These are phyloP conservation scores for Leptobrachium leishanense DNA, from an alignment of 2,113 vertebrate species.

Conservation along the genomic window DNA sequence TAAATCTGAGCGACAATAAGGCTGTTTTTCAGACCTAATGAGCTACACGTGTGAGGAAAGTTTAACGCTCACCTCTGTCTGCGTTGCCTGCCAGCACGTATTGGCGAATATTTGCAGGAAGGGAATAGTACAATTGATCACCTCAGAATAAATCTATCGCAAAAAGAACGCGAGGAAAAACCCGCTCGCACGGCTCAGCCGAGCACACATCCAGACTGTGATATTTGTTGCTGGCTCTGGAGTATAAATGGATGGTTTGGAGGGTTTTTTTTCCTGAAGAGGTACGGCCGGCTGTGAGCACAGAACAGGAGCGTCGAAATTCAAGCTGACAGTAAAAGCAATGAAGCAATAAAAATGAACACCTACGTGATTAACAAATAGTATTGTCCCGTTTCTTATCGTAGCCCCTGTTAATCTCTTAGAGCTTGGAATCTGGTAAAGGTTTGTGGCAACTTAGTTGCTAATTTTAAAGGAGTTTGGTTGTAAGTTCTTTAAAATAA, in stretches of 20 bases:
- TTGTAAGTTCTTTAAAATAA: no score
- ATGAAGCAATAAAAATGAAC: constrained; percentile 11
- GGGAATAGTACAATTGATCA: constrained; percentile 32
- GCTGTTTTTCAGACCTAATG: constrained; percentile 20
- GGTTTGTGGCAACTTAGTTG: no score
- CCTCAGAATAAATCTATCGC: constrained; percentile 22
- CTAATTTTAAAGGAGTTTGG: no score
- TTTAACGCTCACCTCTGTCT: constrained; percentile 1
- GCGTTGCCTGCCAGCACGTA: constrained; percentile 5
- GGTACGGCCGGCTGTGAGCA: not conserved
- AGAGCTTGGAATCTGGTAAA: not conserved
- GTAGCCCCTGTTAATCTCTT: not conserved
- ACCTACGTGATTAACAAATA: not conserved
- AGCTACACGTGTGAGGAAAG: constrained; percentile 32
- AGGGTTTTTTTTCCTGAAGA: constrained; percentile 4
- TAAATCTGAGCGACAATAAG: constrained; percentile 27
- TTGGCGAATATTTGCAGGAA: constrained; percentile 23
- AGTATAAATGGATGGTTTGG: constrained; percentile 31
- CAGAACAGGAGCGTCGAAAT: constrained; percentile 16
- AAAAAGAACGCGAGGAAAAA: constrained; percentile 7
- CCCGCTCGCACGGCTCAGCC: constrained; percentile 1
- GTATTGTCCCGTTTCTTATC: not conserved
- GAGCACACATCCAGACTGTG: constrained; percentile 1
- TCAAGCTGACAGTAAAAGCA: constrained; percentile 16
- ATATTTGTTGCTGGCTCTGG: constrained; percentile 40